These are phyloP conservation scores for Notodonta dromedarius DNA, from an alignment of 2,888 invertebrate species.

Conservation along the genomic window DNA sequence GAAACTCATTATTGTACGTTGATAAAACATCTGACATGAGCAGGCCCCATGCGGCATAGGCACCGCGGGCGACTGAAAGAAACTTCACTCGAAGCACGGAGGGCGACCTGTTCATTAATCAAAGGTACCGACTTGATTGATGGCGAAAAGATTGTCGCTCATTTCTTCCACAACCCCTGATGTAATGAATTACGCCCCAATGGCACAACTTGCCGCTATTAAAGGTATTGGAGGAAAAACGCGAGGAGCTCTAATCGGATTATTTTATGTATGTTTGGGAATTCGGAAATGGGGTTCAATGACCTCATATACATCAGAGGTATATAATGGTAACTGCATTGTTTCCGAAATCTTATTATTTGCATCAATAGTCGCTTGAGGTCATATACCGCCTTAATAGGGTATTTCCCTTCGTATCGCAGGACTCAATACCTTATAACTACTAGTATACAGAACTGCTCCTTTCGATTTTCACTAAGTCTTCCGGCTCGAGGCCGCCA, in stretches of 20 bases:
- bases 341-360: too few species aligned
- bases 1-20: not conserved
- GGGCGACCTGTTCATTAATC: slow-evolving; percentile 38
- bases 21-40: not conserved
- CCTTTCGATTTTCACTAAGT: too few species aligned
- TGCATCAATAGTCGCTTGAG: too few species aligned
- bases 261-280: not conserved
- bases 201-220: slow-evolving; percentile 15
- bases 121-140: slow-evolving; percentile 39
- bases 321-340: too few species aligned
- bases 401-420: too few species aligned
- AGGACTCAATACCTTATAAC: too few species aligned
- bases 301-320: not conserved
- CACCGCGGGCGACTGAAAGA: slow-evolving; percentile 19
- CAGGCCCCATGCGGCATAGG: not conserved
- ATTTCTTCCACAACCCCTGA: slow-evolving; percentile 30
- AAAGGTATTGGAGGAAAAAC: slow-evolving; percentile 20
- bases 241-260: not conserved
- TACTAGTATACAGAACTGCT: too few species aligned
- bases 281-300: not conserved
- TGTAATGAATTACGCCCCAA: slow-evolving; percentile 36
- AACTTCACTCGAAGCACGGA: slow-evolving; percentile 22
- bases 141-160: slow-evolving; percentile 34
- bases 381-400: too few species aligned
- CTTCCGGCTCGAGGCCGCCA: too few species aligned